Base-by-base conservation (phyloP, 2,113 vertebrate genomes). In the Triplophysa tibetana region DNA sequence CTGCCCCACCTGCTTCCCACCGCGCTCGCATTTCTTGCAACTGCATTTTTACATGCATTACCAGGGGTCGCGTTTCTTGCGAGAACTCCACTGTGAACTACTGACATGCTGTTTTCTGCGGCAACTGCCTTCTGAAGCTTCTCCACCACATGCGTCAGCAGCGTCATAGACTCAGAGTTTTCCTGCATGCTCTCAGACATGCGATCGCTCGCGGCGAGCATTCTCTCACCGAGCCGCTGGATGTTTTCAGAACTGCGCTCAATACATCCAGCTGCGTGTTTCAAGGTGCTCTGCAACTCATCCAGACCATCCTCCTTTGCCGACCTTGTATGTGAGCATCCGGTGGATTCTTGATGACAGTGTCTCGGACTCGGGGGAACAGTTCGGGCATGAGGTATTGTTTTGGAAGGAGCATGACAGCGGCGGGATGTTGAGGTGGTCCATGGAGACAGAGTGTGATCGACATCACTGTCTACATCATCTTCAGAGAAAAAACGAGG, bases 191-290 rank as follows among this genome's bases (percentile, higher is more conserved):
- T 89, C 72, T 89, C 88, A 0, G 88, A 89, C 84, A 91, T 87
- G 81, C 85, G 86, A 33, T 91, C 89, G 0, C 87, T 89, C 0
- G 88, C 89, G 0, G 82, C 78, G 0, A 85, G 83, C 90, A 91
- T 90, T 87, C 80, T 89, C 58, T 90, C 83, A 12, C 89, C 88
- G 1, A 90, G 87, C 12, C 86, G 70, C 74, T 83, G 79, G 45
- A 93, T 82, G 73, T 90, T 88, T 61, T 86, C 88, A 70, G 87
- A 86, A 86, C 88, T 91, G 86, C 23, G 89, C 75, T 91, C 87
- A 89, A 91, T 88, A 50, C 85, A 86, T 82, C 76, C 88, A 73
- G 90, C 84, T 0, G 89, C 91, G 67, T 86, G 80, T 68, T 86
- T 78, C 69, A 91, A 86, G 0, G 88, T 86, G 0, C 68, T 84